These are phyloP conservation scores for Odontocolon sp. DNA, from an alignment of 2,888 invertebrate species.

Conservation along the genomic window DNA sequence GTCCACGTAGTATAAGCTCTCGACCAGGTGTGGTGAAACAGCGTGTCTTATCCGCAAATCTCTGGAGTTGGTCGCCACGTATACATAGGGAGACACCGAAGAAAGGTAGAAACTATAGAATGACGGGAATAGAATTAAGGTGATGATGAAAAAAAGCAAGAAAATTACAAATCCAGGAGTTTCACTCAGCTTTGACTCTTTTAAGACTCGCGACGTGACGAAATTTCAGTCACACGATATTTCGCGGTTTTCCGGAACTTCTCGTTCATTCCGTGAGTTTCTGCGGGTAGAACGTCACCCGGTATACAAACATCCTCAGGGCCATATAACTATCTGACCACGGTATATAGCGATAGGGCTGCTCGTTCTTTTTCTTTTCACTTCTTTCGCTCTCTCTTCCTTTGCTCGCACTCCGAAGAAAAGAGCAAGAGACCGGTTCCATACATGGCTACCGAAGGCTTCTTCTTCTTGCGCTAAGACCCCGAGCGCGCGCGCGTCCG, in stretches of 20 bases:
- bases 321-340: conserved; percentile 36
- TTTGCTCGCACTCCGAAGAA: conserved; percentile 62
- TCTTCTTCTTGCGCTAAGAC: conserved; percentile 77
- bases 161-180: neutral
- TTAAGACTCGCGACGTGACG: neutral
- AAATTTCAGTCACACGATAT: conserved; percentile 14
- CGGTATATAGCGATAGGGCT: conserved; percentile 55
- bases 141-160: neutral
- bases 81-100: conserved; percentile 42
- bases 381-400: conserved; percentile 32
- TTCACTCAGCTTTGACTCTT: neutral
- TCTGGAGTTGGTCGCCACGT: conserved; percentile 41
- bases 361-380: conserved; percentile 49
- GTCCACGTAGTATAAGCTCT: conserved; percentile 34
- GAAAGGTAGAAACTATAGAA: conserved; percentile 37
- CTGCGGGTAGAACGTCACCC: conserved; percentile 58
- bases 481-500: conserved; percentile 62
- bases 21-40: conserved; percentile 64
- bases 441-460: conserved; percentile 80
- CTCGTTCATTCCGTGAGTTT: neutral
- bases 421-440: conserved; percentile 80
- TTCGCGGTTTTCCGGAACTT: neutral
- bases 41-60: conserved; percentile 64
- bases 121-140: conserved; percentile 19
- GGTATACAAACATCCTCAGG: conserved; percentile 54